These are phyloP conservation scores for Clarias batrachus DNA, from an alignment of 2,113 vertebrate genomes.

Conservation along the genomic window DNA sequence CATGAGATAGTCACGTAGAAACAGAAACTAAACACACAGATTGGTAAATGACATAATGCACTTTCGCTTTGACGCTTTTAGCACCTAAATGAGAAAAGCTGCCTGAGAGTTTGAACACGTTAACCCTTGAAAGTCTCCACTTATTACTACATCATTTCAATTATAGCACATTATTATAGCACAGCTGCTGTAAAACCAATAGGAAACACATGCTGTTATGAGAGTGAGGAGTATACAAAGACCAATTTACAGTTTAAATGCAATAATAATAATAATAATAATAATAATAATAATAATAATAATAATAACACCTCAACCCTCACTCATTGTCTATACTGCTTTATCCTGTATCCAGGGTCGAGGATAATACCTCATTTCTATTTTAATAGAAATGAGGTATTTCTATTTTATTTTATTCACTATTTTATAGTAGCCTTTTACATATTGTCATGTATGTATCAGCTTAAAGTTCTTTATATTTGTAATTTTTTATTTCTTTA, in stretches of 20 bases:
- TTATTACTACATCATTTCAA: neutral
- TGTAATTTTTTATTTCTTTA: too few species aligned
- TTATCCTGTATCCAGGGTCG: too few species aligned
- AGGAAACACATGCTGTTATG: neutral
- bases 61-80: neutral
- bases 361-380: too few species aligned
- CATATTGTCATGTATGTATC: too few species aligned
- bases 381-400: too few species aligned
- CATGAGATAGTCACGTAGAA: neutral
- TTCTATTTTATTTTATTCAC: too few species aligned
- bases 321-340: too few species aligned
- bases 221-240: neutral
- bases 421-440: too few species aligned
- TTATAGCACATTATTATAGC: neutral
- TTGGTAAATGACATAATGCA: neutral
- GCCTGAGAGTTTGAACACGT: neutral
- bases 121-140: neutral
- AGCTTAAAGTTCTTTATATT: too few species aligned
- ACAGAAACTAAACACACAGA: constrained; percentile 7
- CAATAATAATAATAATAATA: too few species aligned
- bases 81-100: neutral
- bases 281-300: too few species aligned
- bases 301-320: too few species aligned
- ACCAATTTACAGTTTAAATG: neutral
- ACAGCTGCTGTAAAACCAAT: neutral